A percentile compares a stretch with the other conserved stretches of the same genome.
These are phyloP conservation scores for Austrolebias charrua DNA, from an alignment of 2,797 vertebrate genomes.

Conservation along the genomic window DNA sequence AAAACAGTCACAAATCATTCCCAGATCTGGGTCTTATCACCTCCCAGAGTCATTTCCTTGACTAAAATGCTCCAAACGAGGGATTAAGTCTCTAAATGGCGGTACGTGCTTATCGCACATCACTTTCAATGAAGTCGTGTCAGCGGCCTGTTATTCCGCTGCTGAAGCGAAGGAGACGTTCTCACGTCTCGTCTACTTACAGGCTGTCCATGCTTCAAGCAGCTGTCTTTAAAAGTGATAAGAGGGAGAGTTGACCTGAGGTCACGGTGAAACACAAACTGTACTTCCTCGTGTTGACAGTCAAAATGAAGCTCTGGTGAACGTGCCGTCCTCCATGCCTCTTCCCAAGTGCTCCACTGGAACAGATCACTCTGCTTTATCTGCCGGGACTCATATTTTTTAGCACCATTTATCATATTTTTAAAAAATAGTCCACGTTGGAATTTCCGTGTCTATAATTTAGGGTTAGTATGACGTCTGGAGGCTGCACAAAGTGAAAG, in stretches of 20 bases:
- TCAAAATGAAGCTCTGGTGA: conserved; percentile 39
- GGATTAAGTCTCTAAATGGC: conserved; percentile 56
- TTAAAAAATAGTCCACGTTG: conserved; percentile 52
- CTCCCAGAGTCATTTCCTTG: conserved; percentile 62
- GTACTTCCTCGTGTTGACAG: conserved; percentile 17
- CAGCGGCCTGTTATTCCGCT: conserved; percentile 6
- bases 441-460: conserved; percentile 57
- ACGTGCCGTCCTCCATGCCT: conserved; percentile 33
- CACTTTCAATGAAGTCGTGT: conserved; percentile 25
- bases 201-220: not conserved
- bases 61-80: conserved; percentile 37
- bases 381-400: conserved; percentile 29
- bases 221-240: conserved; percentile 4
- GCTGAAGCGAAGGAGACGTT: conserved; percentile 2
- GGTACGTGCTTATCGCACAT: conserved; percentile 60
- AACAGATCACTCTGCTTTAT: conserved; percentile 38
- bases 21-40: conserved; percentile 66
- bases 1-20: conserved; percentile 54
- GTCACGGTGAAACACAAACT: conserved; percentile 21
- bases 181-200: conserved; percentile 2
- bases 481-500: conserved; percentile 40
- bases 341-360: conserved; percentile 10
- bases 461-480: conserved; percentile 44
- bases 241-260: conserved; percentile 22
- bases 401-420: conserved; percentile 47